Base-by-base conservation (phyloP, 1,140 invertebrate genomes). In the Hydropsyche tenuis region DNA sequence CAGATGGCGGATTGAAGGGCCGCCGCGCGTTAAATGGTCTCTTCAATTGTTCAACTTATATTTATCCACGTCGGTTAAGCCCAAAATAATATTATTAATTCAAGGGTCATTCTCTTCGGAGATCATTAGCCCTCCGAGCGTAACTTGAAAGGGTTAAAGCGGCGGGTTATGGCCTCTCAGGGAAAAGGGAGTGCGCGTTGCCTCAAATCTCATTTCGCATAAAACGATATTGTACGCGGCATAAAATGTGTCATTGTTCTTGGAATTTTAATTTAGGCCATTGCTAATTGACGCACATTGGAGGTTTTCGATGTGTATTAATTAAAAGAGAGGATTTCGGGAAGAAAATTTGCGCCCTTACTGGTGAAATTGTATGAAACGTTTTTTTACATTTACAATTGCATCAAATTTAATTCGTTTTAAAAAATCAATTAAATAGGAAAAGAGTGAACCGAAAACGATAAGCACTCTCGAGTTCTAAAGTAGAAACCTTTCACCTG, bases 71-170 rank as follows among this genome's bases (percentile, higher is more conserved):
- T 72, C 72, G 66, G 46, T 65, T 53, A 45, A 71, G 25, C 73
- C 60, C 72, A 53, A 74, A 77, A 77, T 72, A 74, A 73, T 77
- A 74, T 73, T 72, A 77, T 77, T 77, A 77, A 77, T 77, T 77
- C 75, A 77, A 77, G 75, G 75, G 73, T 77, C 75, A 77, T 77
- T 77, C 75, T 77, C 72, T 74, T 73, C 63, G 63, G 72, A 77
- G 75, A 77, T 77, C 75, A 77, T 77, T 77, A 77, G 75, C 75
- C 74, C 62, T 64, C 45, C 45, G 46, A 62, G 64, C 27, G 72
- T 30, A 64, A 72, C 69, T 74, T 77, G 75, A 77, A 74, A 72
- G 75, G 75, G 75, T 76, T 76, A 73, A 66, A 76, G 51, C 68
- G 75, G 25, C 62, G 42, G 42, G 73, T 75, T 71, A 75, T 71